These are phyloP conservation scores for Peribatodes rhomboidaria DNA, from an alignment of 2,888 invertebrate genomes.

Conservation along the genomic window DNA sequence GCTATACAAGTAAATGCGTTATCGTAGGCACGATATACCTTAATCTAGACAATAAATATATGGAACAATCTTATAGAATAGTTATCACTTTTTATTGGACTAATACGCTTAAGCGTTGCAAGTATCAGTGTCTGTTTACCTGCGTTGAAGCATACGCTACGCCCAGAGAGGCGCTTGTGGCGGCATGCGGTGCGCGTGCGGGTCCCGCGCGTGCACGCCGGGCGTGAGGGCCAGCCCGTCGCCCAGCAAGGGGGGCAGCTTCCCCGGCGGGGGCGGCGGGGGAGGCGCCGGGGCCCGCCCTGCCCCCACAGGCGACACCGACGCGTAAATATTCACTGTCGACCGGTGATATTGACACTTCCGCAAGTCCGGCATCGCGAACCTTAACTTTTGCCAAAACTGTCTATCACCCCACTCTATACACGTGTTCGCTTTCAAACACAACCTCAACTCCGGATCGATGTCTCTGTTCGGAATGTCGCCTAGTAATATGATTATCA, in stretches of 20 bases:
- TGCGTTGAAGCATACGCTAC: conserved; percentile 91
- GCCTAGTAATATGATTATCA: conserved; percentile 96
- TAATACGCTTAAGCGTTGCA: conserved; percentile 85
- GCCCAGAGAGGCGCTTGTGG: conserved; percentile 92
- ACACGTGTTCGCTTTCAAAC: conserved; percentile 96
- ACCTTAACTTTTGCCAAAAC: conserved; percentile 98
- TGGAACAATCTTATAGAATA: conserved; percentile 73
- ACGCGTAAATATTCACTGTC: conserved; percentile 91
- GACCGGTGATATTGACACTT: conserved; percentile 89
- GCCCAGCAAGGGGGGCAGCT: conserved; percentile 87
- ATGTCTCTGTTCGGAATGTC: conserved; percentile 95
- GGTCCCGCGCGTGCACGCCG: conserved; percentile 76
- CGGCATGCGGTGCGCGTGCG: conserved; percentile 85
- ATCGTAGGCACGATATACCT: conserved; percentile 47
- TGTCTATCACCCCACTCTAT: conserved; percentile 97
- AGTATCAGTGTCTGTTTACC: conserved; percentile 83
- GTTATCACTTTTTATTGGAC: conserved; percentile 85
- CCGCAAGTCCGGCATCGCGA: conserved; percentile 94
- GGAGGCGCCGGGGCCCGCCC: conserved; percentile 87
- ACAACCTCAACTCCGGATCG: conserved; percentile 95
- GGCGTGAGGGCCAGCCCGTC: conserved; percentile 78
- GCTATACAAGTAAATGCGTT: conserved; percentile 75
- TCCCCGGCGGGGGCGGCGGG: conserved; percentile 87
- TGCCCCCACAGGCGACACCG: conserved; percentile 86
- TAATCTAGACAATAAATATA: conserved; percentile 74